A percentile compares a stretch with the other conserved stretches of the same genome.
These are phyloP conservation scores for Drosophila siamana DNA, from an alignment of 2,888 invertebrate genomes.

Conservation along the genomic window DNA sequence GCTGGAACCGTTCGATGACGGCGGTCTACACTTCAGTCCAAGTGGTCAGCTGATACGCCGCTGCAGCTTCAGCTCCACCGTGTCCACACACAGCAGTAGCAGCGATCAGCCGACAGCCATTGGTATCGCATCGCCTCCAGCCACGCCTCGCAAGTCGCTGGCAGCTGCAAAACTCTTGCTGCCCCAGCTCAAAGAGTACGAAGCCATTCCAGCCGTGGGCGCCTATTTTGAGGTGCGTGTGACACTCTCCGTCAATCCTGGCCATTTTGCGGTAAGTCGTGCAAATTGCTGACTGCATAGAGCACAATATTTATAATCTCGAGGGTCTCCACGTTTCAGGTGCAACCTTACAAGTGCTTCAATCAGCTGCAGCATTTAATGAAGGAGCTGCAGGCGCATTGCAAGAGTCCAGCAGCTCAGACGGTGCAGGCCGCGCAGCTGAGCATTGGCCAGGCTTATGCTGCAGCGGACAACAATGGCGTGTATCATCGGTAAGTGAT, in stretches of 20 bases:
- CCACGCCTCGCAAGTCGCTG: conserved; percentile 45
- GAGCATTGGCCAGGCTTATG: conserved; percentile 88
- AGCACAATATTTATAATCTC: background rate
- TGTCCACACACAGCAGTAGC: conserved; percentile 65
- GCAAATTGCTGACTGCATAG: background rate
- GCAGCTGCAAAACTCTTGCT: conserved; percentile 5
- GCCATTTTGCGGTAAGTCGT: conserved; percentile 81
- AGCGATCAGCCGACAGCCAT: conserved; percentile 61
- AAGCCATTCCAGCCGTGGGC: conserved; percentile 83
- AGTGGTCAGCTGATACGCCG: conserved; percentile 58
- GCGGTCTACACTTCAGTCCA: conserved; percentile 57
- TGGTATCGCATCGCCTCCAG: conserved; percentile 45
- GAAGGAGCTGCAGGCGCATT: conserved; percentile 88
- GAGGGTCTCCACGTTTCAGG: conserved; percentile 71
- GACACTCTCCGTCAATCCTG: conserved; percentile 91
- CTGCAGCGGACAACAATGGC: conserved; percentile 87
- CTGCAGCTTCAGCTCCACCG: conserved; percentile 62
- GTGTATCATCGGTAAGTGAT: conserved; percentile 91
- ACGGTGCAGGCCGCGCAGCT: conserved; percentile 80
- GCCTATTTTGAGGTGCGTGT: conserved; percentile 90
- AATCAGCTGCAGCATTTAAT: conserved; percentile 87
- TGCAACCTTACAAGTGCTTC: conserved; percentile 86
- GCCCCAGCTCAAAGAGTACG: conserved; percentile 66
- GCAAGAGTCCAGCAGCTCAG: conserved; percentile 86
- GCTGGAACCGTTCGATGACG: conserved; percentile 62